Evolutionary conservation across 1,140 invertebrate species (phyloP).

Genomic region (Drosophila lowei): DNA sequence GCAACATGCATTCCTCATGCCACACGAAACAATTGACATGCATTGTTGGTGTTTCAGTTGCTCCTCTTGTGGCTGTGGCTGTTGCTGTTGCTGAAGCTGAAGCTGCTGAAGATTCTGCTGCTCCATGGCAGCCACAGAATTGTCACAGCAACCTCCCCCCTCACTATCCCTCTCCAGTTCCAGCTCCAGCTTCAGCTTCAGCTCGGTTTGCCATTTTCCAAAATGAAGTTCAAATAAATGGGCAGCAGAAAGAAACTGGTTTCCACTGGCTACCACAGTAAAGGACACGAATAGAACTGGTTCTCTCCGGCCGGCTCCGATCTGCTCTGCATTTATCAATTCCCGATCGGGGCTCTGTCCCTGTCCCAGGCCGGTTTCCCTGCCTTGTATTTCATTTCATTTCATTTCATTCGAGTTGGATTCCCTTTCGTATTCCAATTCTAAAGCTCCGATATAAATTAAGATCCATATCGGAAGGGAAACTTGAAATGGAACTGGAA

Average conservation of each 20-base stretch:
- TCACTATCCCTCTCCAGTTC: not conserved
- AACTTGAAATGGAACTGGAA: conserved; percentile 40
- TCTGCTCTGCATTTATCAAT: conserved; percentile 73
- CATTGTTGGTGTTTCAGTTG: conserved; percentile 55
- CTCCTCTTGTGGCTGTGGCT: conserved; percentile 12
- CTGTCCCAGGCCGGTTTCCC: conserved; percentile 50
- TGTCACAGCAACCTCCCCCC: conserved; percentile 48
- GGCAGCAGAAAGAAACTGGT: conserved; percentile 53
- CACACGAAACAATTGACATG: conserved; percentile 81
- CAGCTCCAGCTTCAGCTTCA: conserved; percentile 1
- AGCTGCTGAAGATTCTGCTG: conserved; percentile 18
- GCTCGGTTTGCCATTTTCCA: conserved; percentile 60
- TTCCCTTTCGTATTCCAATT: conserved; percentile 36
- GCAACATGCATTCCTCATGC: conserved; percentile 79
- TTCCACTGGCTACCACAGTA: conserved; percentile 26
- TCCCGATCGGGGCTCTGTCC: conserved; percentile 18
- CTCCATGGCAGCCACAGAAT: conserved; percentile 61
- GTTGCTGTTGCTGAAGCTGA: not conserved
- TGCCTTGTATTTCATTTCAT: conserved; percentile 54
- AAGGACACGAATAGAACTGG: conserved; percentile 62
- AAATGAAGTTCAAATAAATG: conserved; percentile 61
- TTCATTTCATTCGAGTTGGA: conserved; percentile 33
- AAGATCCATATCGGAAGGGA: conserved; percentile 73
- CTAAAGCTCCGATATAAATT: conserved; percentile 60
- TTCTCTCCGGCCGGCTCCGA: conserved; percentile 41